Conservation (phyloP, 2,888 invertebrate genomes). For the Ormia ochracea region DNA sequence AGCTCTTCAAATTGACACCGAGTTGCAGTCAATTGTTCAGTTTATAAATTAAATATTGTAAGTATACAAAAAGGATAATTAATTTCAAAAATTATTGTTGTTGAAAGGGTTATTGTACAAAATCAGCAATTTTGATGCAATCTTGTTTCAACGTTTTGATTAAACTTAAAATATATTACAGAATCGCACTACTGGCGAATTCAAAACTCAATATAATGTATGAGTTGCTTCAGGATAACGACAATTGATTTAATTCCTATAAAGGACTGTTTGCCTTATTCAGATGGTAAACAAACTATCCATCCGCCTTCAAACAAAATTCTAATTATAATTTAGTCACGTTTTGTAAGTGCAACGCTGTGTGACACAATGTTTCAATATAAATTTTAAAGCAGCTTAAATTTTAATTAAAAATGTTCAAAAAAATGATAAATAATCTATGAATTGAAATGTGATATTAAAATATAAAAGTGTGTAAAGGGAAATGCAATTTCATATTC, state of each 20-base stretch:
- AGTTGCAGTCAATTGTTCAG: too few species aligned
- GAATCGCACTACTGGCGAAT: neutral
- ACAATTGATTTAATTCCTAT: neutral
- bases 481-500: neutral
- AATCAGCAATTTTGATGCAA: too few species aligned
- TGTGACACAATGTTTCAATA: neutral
- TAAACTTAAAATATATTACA: too few species aligned
- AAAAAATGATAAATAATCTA: neutral
- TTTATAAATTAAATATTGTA: too few species aligned
- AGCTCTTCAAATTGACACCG: too few species aligned
- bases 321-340: constrained; percentile 23
- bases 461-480: neutral
- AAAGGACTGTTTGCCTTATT: neutral
- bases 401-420: neutral
- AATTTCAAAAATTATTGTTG: too few species aligned
- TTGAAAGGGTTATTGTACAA: too few species aligned
- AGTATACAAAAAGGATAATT: too few species aligned
- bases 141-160: too few species aligned
- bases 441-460: neutral
- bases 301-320: neutral
- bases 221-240: neutral
- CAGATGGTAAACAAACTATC: neutral
- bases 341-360: constrained; percentile 14
- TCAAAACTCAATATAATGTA: neutral
- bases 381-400: constrained; percentile 11